Percentiles rank a stretch among this genome's conserved stretches.
Conservation (phyloP, 1,140 invertebrate genomes). For the Mercenaria mercenaria region DNA sequence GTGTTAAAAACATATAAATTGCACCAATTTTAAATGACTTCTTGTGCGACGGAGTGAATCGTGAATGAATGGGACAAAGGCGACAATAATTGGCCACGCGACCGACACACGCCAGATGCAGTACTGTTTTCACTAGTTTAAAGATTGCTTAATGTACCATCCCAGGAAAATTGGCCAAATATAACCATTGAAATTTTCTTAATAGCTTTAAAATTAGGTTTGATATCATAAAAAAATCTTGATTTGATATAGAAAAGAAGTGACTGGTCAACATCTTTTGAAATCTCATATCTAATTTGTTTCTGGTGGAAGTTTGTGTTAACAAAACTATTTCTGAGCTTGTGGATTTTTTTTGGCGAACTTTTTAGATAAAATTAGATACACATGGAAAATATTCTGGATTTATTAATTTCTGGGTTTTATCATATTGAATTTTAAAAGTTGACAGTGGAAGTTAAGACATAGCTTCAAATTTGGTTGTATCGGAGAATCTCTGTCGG, state of each 20-base stretch:
- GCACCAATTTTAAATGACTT: not conserved
- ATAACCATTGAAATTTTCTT: conserved; percentile 17
- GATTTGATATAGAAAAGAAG: no score
- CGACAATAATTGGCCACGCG: conserved; percentile 47
- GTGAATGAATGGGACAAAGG: conserved; percentile 6
- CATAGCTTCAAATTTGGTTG: not conserved
- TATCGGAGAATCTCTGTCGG: not conserved
- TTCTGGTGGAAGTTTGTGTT: no score
- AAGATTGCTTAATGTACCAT: not conserved
- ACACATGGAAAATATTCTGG: no score
- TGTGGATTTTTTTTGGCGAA: no score
- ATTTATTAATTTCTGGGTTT: not conserved
- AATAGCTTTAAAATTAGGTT: conserved; percentile 20
- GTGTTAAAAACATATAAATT: not conserved
- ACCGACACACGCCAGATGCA: conserved; percentile 48
- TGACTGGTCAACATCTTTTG: no score
- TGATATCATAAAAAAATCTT: not conserved
- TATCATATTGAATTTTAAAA: not conserved
- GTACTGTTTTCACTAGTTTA: not conserved
- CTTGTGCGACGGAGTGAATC: conserved; percentile 34
- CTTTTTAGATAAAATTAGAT: no score
- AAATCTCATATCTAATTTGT: no score
- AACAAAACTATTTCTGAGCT: no score
- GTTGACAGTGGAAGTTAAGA: not conserved
- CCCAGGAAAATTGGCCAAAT: not conserved